These are phyloP conservation scores for Drosophila prosaltans DNA, from an alignment of 1,140 invertebrate genomes.

Conservation along the genomic window DNA sequence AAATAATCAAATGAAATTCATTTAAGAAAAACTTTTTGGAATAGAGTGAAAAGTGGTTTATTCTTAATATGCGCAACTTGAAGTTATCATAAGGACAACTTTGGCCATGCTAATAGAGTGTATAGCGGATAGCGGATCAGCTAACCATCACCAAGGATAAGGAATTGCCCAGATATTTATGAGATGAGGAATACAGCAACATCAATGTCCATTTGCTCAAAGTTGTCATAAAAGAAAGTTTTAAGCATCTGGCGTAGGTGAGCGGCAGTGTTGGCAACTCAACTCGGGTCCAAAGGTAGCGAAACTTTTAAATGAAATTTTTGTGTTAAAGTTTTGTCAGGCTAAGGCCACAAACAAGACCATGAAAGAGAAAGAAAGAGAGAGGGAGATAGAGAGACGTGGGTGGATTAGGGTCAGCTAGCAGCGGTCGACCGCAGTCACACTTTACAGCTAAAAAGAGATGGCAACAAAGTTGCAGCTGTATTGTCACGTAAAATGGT, in stretches of 20 bases:
- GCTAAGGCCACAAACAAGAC: slow-evolving; percentile 41
- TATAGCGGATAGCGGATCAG: slow-evolving; percentile 6
- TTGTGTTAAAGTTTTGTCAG: slow-evolving; percentile 80
- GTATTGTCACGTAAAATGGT: slow-evolving; percentile 78
- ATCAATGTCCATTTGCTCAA: slow-evolving; percentile 77
- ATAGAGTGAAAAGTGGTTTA: not conserved
- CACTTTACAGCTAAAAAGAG: slow-evolving; percentile 22
- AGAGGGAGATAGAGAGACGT: slow-evolving; percentile 40
- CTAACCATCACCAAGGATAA: slow-evolving; percentile 12
- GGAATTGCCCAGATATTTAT: slow-evolving; percentile 66
- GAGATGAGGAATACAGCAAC: slow-evolving; percentile 49
- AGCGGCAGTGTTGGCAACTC: slow-evolving; percentile 43
- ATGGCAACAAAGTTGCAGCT: slow-evolving; percentile 53
- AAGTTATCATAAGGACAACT: slow-evolving; percentile 14
- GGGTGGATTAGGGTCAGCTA: slow-evolving; percentile 69
- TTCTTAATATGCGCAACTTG: not conserved
- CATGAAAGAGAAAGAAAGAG: slow-evolving; percentile 22
- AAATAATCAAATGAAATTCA: slow-evolving; percentile 4
- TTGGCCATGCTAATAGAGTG: slow-evolving; percentile 70
- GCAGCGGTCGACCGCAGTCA: slow-evolving; percentile 55
- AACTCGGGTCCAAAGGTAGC: slow-evolving; percentile 47
- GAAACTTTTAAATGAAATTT: slow-evolving; percentile 81
- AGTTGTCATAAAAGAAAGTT: slow-evolving; percentile 71
- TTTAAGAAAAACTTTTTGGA: not conserved
- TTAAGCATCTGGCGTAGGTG: slow-evolving; percentile 67